These are phyloP conservation scores for Kudoa iwatai DNA, from an alignment of 30 jellyfish, hydroid and myxozoan genomes.

Conservation along the genomic window DNA sequence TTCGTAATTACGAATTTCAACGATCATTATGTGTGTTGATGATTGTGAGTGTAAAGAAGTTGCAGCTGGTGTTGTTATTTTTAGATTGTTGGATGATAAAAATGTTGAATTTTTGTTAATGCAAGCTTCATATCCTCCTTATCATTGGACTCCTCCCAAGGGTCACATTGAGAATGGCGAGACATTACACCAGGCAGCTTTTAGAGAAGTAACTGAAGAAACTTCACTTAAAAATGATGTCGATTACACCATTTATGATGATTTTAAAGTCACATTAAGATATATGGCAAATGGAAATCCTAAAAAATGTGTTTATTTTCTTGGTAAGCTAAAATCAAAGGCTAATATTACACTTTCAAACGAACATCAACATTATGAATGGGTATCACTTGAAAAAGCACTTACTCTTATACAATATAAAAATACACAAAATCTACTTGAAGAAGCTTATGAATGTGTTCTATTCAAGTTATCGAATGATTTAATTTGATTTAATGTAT, in stretches of 20 bases:
- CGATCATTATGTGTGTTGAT: too few species aligned
- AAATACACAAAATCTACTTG: too few species aligned
- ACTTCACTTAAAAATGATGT: slow-evolving; percentile 18
- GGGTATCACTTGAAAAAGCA: too few species aligned
- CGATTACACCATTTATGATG: slow-evolving; percentile 5
- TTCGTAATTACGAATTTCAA: too few species aligned
- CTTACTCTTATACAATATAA: too few species aligned
- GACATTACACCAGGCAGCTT: slow-evolving; percentile 21
- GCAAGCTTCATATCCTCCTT: slow-evolving; percentile 20
- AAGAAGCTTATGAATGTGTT: too few species aligned
- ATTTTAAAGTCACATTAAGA: slow-evolving; percentile 3
- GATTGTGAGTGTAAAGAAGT: too few species aligned
- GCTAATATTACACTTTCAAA: slow-evolving; percentile 10
- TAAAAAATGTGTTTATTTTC: slow-evolving; percentile 20
- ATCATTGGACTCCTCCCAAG: slow-evolving; percentile 95
- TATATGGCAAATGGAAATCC: slow-evolving; percentile 15
- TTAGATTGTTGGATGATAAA: too few species aligned
- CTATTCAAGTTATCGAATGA: too few species aligned
- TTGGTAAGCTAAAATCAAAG: slow-evolving; percentile 16
- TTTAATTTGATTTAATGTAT: too few species aligned
- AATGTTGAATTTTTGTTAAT: slow-evolving; percentile 23
- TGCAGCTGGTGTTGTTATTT: too few species aligned
- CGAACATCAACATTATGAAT: slow-evolving; percentile 42
- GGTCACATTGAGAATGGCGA: slow-evolving; percentile 96
- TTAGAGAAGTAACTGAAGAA: slow-evolving; percentile 51